These are phyloP conservation scores for Drosophila tani DNA, from an alignment of 1,140 invertebrate genomes.

Conservation along the genomic window DNA sequence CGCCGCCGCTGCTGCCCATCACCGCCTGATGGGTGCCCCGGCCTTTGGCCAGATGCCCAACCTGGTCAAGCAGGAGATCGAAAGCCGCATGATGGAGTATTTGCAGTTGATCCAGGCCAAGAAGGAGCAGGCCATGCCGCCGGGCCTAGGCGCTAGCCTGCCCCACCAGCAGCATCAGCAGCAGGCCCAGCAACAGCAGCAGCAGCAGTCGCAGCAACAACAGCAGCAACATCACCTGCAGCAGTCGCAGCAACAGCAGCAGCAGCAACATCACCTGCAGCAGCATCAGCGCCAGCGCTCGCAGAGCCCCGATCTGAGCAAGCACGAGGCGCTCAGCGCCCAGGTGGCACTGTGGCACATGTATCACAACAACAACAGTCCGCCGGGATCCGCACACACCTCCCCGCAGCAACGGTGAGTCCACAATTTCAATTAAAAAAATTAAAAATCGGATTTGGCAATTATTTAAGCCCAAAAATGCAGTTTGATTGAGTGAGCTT, in stretches of 20 bases:
- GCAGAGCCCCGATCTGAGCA: conserved; percentile 86
- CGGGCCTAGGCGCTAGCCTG: conserved; percentile 64
- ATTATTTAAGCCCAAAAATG: neutral
- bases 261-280: conserved; percentile 84
- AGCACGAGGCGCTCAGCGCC: conserved; percentile 88
- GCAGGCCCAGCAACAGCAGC: conserved; percentile 85
- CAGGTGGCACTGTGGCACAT: conserved; percentile 93
- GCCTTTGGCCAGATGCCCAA: conserved; percentile 85
- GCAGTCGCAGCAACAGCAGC: conserved; percentile 85
- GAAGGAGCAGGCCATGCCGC: conserved; percentile 78
- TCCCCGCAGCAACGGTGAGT: conserved; percentile 78
- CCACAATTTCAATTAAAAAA: neutral
- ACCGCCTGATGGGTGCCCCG: conserved; percentile 80
- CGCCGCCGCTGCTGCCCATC: conserved; percentile 78
- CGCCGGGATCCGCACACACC: conserved; percentile 75
- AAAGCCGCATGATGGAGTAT: conserved; percentile 91
- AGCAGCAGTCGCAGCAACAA: conserved; percentile 85
- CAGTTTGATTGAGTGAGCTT: too few relatives aligned
- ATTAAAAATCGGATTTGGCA: neutral
- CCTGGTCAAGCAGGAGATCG: conserved; percentile 89
- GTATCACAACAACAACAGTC: conserved; percentile 89
- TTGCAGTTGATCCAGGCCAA: conserved; percentile 89
- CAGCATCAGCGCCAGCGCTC: conserved; percentile 84
- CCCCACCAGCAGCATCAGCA: conserved; percentile 86
- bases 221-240: conserved; percentile 80